Percentiles rank a stretch among this genome's conserved stretches.
phyloP scores from a whole-genome alignment of 2,888 invertebrate genomes.

The Ormyrus rosae region DNA sequence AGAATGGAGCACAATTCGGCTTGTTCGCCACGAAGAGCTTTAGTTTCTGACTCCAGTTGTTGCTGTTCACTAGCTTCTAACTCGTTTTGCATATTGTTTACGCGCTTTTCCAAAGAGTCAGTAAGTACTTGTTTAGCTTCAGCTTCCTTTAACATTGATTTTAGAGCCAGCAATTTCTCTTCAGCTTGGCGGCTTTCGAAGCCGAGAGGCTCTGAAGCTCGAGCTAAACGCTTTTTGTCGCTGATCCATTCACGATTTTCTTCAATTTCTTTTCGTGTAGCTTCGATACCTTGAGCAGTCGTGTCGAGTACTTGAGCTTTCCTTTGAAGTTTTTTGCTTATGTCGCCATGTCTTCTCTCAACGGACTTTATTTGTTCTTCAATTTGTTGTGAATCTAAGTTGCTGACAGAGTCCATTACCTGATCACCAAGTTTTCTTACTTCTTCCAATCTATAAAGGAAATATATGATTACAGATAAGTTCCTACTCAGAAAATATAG shows the following conservation, averaged over 20 bases:
- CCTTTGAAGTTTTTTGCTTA: constrained; percentile 89
- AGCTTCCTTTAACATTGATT: constrained; percentile 87
- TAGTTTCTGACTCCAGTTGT: constrained; percentile 85
- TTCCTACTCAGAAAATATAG: not conserved
- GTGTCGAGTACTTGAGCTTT: constrained; percentile 90
- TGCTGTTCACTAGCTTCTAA: constrained; percentile 90
- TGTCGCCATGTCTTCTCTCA: constrained; percentile 89
- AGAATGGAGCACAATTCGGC: constrained; percentile 84
- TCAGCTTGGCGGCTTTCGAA: constrained; percentile 88
- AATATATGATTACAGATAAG: not conserved
- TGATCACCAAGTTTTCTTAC: constrained; percentile 83
- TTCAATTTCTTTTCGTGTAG: constrained; percentile 87
- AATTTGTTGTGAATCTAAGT: constrained; percentile 92
- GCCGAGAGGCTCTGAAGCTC: constrained; percentile 83
- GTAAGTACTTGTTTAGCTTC: constrained; percentile 89
- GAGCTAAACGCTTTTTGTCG: constrained; percentile 83
- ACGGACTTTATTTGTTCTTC: constrained; percentile 92
- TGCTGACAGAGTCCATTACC: constrained; percentile 88
- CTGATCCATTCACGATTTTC: constrained; percentile 88
- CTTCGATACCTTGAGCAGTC: constrained; percentile 89
- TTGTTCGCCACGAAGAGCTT: constrained; percentile 85
- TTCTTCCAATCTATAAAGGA: constrained; percentile 79
- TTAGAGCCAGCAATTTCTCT: constrained; percentile 83
- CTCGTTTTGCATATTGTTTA: constrained; percentile 89
- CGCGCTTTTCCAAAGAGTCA: constrained; percentile 89